phyloP scores from a whole-genome alignment of 2,888 invertebrate genomes.

The Nemapogon koenigi region DNA sequence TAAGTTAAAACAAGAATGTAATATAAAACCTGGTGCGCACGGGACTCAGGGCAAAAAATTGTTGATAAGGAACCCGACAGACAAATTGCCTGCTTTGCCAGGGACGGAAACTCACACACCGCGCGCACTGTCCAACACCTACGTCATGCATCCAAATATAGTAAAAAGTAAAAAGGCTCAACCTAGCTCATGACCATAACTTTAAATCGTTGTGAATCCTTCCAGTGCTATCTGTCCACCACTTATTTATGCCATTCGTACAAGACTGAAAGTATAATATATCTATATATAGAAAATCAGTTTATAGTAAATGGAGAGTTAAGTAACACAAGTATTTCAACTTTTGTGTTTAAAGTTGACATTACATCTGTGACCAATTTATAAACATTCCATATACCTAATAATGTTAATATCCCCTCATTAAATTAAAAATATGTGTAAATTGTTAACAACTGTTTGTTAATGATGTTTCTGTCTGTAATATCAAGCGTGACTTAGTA shows the following conservation, averaged over 20 bases:
- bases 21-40: constrained; percentile 71
- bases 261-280: constrained; percentile 9
- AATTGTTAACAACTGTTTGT: no score
- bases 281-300: no score
- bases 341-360: no score
- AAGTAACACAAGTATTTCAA: no score
- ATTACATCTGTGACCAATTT: no score
- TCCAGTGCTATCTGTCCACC: constrained; percentile 52
- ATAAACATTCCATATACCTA: no score
- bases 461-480: no score
- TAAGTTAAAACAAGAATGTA: constrained; percentile 53
- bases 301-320: no score
- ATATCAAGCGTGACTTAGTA: no score
- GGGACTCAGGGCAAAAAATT: constrained; percentile 59
- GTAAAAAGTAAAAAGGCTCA: constrained; percentile 49
- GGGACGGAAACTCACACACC: constrained; percentile 60
- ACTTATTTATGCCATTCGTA: constrained; percentile 5
- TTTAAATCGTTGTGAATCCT: constrained; percentile 39
- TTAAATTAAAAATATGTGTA: no score
- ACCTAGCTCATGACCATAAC: constrained; percentile 46
- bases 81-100: constrained; percentile 74
- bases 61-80: constrained; percentile 74
- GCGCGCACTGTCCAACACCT: constrained; percentile 73
- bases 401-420: no score
- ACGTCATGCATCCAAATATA: constrained; percentile 64